Percentiles rank a stretch among this genome's conserved stretches.
Conservation (phyloP, 2,888 invertebrate species). For the Idaea dimidiata region DNA sequence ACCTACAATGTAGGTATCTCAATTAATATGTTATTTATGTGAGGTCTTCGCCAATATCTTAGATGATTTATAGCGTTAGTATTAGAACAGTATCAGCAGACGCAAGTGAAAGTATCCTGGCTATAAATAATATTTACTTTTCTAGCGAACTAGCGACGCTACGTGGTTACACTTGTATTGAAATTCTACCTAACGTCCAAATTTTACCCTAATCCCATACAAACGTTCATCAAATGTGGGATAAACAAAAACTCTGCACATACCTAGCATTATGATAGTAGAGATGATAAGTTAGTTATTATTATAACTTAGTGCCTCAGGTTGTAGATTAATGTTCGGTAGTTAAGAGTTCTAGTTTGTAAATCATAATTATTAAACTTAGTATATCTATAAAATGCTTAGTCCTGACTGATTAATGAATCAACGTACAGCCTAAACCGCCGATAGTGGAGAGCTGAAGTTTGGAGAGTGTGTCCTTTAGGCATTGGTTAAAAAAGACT, state of each 20-base stretch:
- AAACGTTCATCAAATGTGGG: no score
- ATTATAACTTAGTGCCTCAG: background rate
- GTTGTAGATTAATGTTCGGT: background rate
- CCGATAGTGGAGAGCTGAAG: no score
- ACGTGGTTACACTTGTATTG: background rate
- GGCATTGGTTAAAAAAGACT: no score
- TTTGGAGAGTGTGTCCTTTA: no score
- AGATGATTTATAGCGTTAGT: background rate
- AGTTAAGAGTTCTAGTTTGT: background rate
- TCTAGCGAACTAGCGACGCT: background rate
- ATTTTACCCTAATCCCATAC: no score
- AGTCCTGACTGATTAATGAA: no score
- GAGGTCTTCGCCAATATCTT: background rate
- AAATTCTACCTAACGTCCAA: background rate
- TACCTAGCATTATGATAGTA: background rate
- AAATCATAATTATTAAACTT: no score
- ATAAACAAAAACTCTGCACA: background rate
- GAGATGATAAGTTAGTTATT: background rate
- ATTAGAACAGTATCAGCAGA: background rate
- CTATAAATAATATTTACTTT: constrained; percentile 1
- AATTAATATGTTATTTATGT: background rate
- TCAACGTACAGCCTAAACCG: no score
- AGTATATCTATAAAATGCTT: no score
- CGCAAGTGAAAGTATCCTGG: background rate
- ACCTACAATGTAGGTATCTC: background rate